Evolutionary conservation across 2,797 vertebrate genomes (phyloP).

Genomic region (Crypturellus tataupa): DNA sequence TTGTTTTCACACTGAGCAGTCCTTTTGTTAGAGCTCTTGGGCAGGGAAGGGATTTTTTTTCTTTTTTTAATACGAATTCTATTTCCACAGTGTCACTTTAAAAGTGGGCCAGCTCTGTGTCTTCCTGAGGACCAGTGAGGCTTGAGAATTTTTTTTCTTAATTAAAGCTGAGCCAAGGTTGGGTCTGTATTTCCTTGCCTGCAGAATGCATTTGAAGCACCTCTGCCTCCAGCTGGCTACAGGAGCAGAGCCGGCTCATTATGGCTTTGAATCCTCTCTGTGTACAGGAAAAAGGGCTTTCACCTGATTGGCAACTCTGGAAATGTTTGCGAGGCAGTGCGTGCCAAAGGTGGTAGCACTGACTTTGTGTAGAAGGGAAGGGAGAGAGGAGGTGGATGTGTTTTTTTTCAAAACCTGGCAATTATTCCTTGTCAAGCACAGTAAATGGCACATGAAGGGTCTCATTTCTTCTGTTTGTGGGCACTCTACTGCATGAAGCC

Average conservation of each 20-base stretch:
- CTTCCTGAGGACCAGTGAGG: slow-evolving; percentile 63
- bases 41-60: not conserved
- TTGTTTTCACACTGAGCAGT: not conserved
- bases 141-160: slow-evolving; percentile 44
- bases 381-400: slow-evolving; percentile 2
- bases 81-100: slow-evolving; percentile 45
- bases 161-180: slow-evolving; percentile 58
- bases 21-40: slow-evolving; percentile 24
- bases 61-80: slow-evolving; percentile 25
- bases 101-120: slow-evolving; percentile 16
- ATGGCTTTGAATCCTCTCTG: slow-evolving; percentile 57
- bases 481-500: not conserved
- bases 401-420: slow-evolving; percentile 24
- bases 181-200: slow-evolving; percentile 47
- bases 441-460: slow-evolving; percentile 25
- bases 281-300: slow-evolving; percentile 46
- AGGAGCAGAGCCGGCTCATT: slow-evolving; percentile 61
- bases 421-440: slow-evolving; percentile 33
- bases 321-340: not conserved
- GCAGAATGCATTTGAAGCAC: slow-evolving; percentile 57
- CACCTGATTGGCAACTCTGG: slow-evolving; percentile 41
- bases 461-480: slow-evolving; percentile 15
- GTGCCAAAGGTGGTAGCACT: slow-evolving; percentile 6
- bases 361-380: slow-evolving; percentile 19
- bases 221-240: slow-evolving; percentile 70